These are phyloP conservation scores for Sarcophaga carnaria DNA, from an alignment of 2,888 invertebrate genomes.

Conservation along the genomic window DNA sequence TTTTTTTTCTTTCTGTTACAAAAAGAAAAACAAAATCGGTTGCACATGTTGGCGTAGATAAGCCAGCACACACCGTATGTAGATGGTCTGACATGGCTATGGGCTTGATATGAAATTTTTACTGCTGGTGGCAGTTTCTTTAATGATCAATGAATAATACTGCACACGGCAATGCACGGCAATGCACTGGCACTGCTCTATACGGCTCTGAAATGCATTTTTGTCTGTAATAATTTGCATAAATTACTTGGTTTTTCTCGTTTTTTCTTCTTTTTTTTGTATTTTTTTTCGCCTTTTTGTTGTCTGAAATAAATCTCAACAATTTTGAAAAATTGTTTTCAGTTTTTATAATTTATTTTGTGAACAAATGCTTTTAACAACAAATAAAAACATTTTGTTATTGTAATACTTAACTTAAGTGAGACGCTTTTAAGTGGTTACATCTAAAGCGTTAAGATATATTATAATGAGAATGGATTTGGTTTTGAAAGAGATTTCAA, in stretches of 20 bases:
- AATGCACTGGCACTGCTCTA: background rate
- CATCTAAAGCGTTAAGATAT: background rate
- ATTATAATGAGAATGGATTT: constrained; percentile 14
- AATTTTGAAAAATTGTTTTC: constrained; percentile 30
- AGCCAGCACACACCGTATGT: background rate
- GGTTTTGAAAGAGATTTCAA: background rate
- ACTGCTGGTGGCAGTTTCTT: background rate
- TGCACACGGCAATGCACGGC: background rate
- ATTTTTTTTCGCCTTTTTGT: constrained; percentile 7
- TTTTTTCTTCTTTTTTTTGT: background rate
- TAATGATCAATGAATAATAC: background rate
- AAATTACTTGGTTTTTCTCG: constrained; percentile 56
- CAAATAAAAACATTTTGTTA: background rate
- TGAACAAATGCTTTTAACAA: constrained; percentile 7
- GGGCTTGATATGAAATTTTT: constrained; percentile 43
- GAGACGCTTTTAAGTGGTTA: constrained; percentile 11
- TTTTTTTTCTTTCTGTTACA: background rate
- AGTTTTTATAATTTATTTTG: constrained; percentile 24
- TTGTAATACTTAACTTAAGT: background rate
- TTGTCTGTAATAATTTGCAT: constrained; percentile 64
- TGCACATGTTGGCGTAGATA: constrained; percentile 44
- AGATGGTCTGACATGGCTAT: constrained; percentile 33
- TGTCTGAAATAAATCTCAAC: constrained; percentile 24
- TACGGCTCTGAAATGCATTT: constrained; percentile 53
- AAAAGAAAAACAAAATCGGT: background rate